A percentile compares a stretch with the other conserved stretches of the same genome.
These are phyloP conservation scores for Falco concolor DNA, from an alignment of 2,797 vertebrate genomes.

Conservation along the genomic window DNA sequence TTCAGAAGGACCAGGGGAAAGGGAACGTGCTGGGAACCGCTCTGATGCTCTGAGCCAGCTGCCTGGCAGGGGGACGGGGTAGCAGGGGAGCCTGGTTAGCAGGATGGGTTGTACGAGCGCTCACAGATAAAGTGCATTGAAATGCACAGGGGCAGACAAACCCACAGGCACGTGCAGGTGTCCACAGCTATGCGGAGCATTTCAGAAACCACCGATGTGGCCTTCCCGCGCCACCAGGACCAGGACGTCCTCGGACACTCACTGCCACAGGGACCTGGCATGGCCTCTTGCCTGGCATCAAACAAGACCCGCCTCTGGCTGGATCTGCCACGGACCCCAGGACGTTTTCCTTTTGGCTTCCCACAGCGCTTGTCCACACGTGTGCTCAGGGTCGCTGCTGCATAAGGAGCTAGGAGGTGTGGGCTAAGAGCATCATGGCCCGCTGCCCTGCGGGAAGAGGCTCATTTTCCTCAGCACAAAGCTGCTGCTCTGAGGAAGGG, in stretches of 20 bases:
- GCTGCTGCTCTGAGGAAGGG: not conserved
- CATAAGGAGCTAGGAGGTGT: not conserved
- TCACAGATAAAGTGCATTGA: not conserved
- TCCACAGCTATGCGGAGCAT: not conserved
- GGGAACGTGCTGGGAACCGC: not conserved
- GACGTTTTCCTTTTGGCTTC: not conserved
- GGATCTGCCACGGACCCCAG: not conserved
- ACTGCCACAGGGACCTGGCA: not conserved
- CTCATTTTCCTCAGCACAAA: not conserved
- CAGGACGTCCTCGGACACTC: not conserved
- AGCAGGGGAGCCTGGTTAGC: not conserved
- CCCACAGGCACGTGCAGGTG: accelerated
- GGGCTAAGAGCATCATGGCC: not conserved
- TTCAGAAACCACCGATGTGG: not conserved
- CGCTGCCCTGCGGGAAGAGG: not conserved
- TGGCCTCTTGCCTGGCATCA: not conserved
- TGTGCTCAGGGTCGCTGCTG: not conserved
- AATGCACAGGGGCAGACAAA: not conserved
- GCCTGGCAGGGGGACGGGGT: not conserved
- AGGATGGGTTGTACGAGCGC: not conserved
- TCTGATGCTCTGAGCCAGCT: not conserved
- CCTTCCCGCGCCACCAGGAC: not conserved
- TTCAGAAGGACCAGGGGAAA: not conserved
- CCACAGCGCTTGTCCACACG: not conserved
- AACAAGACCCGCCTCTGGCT: not conserved